Percentiles rank a stretch among this genome's conserved stretches.
Conservation (phyloP, 2,888 invertebrate genomes). For the Heliconius charithonia region DNA sequence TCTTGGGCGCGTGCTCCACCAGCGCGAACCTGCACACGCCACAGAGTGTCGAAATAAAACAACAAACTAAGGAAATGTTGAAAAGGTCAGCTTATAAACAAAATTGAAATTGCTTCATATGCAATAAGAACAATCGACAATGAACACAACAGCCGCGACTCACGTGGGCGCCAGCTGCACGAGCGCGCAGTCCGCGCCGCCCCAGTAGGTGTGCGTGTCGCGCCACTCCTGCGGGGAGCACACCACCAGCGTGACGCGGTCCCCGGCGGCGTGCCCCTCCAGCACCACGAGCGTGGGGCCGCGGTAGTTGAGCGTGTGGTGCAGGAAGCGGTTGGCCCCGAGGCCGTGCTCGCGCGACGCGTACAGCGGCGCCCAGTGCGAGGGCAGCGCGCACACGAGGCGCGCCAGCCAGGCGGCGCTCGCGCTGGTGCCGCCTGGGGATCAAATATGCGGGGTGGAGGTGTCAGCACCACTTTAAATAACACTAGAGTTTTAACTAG, state of each 20-base stretch:
- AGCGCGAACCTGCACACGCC: constrained; percentile 59
- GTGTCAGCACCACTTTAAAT: no score
- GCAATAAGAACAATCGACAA: not conserved
- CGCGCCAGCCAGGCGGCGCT: constrained; percentile 86
- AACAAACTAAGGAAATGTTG: no score
- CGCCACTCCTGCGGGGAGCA: constrained; percentile 93
- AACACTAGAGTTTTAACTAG: no score
- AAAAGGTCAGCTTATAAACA: no score
- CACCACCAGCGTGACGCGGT: constrained; percentile 87
- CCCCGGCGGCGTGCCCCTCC: constrained; percentile 55
- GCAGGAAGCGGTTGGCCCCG: constrained; percentile 94
- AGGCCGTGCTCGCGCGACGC: constrained; percentile 92
- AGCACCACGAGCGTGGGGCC: constrained; percentile 86
- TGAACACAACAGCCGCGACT: constrained; percentile 49
- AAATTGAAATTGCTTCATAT: no score
- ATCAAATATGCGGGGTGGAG: not conserved
- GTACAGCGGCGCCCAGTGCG: constrained; percentile 94
- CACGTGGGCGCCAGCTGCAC: constrained; percentile 90
- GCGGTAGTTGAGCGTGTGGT: constrained; percentile 92
- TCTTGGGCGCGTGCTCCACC: constrained; percentile 85
- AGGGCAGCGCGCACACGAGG: constrained; percentile 86
- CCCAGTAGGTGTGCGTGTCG: constrained; percentile 93
- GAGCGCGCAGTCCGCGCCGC: constrained; percentile 89
- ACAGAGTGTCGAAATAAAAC: no score
- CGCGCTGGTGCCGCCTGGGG: constrained; percentile 77